phyloP scores from a whole-genome alignment of 2,888 invertebrate species.

The Scaptodrosophila latifasciaeformis region DNA sequence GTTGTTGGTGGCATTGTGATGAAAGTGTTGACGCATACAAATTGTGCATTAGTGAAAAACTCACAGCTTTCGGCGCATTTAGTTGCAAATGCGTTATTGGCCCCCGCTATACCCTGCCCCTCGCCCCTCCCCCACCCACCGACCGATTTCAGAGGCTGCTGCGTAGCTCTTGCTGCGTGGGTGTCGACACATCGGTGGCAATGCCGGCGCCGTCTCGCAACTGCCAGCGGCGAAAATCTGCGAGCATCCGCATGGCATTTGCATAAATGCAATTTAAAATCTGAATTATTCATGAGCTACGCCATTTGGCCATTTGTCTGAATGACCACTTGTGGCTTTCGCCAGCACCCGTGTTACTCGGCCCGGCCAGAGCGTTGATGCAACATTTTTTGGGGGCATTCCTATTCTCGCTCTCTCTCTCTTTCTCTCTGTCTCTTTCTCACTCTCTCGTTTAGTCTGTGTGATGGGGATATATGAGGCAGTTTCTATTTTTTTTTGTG shows the following conservation, averaged over 20 bases:
- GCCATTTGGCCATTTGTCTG: conserved; percentile 69
- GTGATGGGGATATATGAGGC: conserved; percentile 1
- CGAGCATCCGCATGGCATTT: conserved; percentile 64
- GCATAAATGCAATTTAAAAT: conserved; percentile 69
- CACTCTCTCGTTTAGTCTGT: not conserved
- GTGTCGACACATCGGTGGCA: conserved; percentile 20
- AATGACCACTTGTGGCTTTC: conserved; percentile 68
- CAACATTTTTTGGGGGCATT: too few relatives aligned
- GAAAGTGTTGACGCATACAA: conserved; percentile 70
- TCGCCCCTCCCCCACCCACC: not conserved
- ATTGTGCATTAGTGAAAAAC: conserved; percentile 69
- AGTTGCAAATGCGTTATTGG: conserved; percentile 65
- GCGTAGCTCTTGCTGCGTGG: conserved; percentile 2
- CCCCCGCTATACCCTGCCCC: too few relatives aligned
- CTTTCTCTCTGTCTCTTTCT: not conserved
- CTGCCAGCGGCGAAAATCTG: conserved; percentile 61
- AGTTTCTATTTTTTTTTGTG: conserved; percentile 11
- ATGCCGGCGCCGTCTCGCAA: conserved; percentile 31
- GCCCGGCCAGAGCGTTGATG: too few relatives aligned
- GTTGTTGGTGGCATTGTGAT: conserved; percentile 19
- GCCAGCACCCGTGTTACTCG: conserved; percentile 17
- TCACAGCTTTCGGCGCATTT: conserved; percentile 62
- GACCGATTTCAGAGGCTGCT: not conserved
- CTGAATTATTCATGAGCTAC: conserved; percentile 67
- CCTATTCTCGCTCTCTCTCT: too few relatives aligned